These are phyloP conservation scores for Myotis yumanensis DNA, from an alignment of 2,113 vertebrate genomes.

Conservation along the genomic window DNA sequence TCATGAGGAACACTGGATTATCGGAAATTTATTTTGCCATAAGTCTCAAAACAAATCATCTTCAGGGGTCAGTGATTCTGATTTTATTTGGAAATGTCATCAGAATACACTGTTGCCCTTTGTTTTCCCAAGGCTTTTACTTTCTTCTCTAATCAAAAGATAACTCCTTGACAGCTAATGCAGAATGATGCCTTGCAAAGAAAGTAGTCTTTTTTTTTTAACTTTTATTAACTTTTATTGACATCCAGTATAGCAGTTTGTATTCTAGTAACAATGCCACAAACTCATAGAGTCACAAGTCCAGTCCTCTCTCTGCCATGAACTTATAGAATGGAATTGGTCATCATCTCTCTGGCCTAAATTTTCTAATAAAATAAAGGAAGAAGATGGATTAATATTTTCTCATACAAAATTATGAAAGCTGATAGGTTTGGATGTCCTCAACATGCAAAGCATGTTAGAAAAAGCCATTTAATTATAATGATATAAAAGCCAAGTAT, in stretches of 20 bases:
- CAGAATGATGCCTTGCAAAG: background rate
- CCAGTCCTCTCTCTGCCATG: background rate
- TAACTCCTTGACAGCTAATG: background rate
- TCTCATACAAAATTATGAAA: background rate
- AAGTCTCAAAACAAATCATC: slow-evolving; percentile 36
- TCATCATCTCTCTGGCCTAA: background rate
- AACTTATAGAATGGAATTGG: background rate
- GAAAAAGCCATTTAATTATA: slow-evolving; percentile 23
- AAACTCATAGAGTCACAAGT: background rate
- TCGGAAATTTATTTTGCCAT: background rate
- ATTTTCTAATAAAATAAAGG: background rate
- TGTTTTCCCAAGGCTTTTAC: background rate
- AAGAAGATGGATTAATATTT: background rate
- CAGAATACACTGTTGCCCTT: background rate
- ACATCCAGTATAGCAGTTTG: background rate
- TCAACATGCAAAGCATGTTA: background rate
- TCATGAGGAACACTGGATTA: background rate
- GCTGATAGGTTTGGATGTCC: background rate
- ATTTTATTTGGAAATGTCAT: slow-evolving; percentile 49
- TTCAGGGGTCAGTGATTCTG: slow-evolving; percentile 30
- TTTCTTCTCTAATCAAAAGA: slow-evolving; percentile 20
- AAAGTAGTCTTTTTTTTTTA: background rate
- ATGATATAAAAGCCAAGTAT: background rate
- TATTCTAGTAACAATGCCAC: background rate
- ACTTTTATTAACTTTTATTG: background rate